Base-by-base conservation (phyloP, 2,113 vertebrate species). In the Amblyopsis rosae region DNA sequence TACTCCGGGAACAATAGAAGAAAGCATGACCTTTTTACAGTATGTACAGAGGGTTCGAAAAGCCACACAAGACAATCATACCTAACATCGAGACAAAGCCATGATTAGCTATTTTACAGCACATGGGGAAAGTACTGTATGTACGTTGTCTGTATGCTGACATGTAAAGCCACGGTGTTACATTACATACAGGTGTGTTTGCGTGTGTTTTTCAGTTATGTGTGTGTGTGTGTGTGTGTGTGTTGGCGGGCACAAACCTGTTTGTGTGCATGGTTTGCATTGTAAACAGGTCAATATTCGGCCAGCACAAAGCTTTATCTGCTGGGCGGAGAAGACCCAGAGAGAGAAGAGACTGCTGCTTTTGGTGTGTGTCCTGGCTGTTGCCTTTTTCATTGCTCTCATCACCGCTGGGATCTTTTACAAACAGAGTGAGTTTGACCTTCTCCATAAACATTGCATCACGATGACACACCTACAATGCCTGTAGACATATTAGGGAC, bases 391-490 rank as follows among this genome's bases (percentile, higher is more conserved):
- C 6, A 82, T 93, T 0, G 94, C 93, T 35, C 64, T 96, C 68
- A 81, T 94, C 55, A 89, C 90, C 0, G 84, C 95, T 17, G 77
- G 93, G 16, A 61, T 96, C 70, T 95, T 95, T 88, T 96, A 96
- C 88, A 89, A 61, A 79, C 86, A 89, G 73, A 85, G 96, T 99
- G 91, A 95, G 96, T 93, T 8, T 1, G 0, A 12, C 17, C 1
- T 16, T 64, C 33, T 59, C 1, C 55, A 50, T 45, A 35, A 53
- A 13, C 35, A 41, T 41, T 41, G 35, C 35, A 41, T 41, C n/a
- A 19, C 6, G 12, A 19, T 9, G 19, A 51, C 12, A 9, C 4
- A 2, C 12, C 15, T 51, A 51, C 12, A 51, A 53, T 53, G 51
- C 10, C n/a, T 13, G n/a, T 13, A 53, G 51, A 0, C 46, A 11